Evolutionary conservation across 2,113 vertebrate genomes (phyloP).

Genomic region (Seriola rivoliana): DNA sequence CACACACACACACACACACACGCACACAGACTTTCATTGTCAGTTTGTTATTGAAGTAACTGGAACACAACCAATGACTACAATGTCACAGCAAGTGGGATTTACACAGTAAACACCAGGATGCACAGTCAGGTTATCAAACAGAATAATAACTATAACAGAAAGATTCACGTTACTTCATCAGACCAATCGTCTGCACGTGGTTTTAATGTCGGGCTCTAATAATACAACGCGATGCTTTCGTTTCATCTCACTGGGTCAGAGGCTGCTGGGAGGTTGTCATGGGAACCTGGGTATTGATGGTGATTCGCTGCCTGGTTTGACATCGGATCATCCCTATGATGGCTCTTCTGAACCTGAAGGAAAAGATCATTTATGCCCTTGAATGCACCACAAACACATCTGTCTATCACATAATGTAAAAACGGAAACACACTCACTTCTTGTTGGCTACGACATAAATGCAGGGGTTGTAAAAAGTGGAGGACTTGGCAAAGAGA

Average conservation of each 20-base stretch:
- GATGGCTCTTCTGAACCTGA: constrained; percentile 94
- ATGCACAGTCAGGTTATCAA: not conserved
- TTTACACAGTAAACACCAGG: constrained; percentile 59
- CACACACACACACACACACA: not conserved
- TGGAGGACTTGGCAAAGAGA: constrained; percentile 98
- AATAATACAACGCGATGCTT: not conserved
- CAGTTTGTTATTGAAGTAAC: constrained; percentile 5
- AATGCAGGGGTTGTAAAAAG: constrained; percentile 98
- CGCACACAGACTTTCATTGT: not conserved
- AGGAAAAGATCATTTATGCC: not conserved
- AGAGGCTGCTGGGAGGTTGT: constrained; percentile 81
- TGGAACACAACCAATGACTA: constrained; percentile 9
- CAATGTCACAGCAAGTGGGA: constrained; percentile 19
- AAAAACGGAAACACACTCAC: constrained; percentile 81
- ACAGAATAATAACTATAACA: not conserved
- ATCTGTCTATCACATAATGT: too few species aligned
- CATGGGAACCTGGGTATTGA: constrained; percentile 90
- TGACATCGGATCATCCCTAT: constrained; percentile 92
- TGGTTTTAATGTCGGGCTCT: not conserved
- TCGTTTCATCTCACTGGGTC: constrained; percentile 62
- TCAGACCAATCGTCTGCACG: not conserved
- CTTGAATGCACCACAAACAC: not conserved
- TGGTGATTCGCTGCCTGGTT: constrained; percentile 87
- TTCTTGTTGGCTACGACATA: constrained; percentile 96
- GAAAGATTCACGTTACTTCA: constrained; percentile 17